phyloP scores from a whole-genome alignment of 2,113 vertebrate genomes.

The Numida meleagris region DNA sequence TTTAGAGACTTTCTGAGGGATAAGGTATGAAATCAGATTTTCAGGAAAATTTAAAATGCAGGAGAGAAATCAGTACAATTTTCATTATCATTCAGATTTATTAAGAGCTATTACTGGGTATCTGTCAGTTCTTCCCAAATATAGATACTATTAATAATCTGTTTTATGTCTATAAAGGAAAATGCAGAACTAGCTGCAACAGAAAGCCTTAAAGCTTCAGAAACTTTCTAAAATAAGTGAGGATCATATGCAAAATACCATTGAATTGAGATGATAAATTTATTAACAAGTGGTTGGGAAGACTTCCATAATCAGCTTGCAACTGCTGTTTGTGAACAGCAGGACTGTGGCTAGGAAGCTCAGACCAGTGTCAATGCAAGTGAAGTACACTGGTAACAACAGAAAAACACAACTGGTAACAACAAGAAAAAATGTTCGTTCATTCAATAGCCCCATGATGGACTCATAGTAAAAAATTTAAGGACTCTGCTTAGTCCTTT shows the following conservation, averaged over 20 bases:
- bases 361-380: background rate
- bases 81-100: slow-evolving; percentile 10
- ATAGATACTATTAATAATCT: background rate
- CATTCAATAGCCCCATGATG: background rate
- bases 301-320: background rate
- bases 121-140: background rate
- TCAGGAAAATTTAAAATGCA: slow-evolving; percentile 2
- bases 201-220: background rate
- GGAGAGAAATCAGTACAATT: background rate
- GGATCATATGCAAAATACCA: background rate
- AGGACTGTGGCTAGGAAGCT: background rate
- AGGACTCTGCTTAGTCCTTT: background rate
- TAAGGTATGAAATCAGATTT: background rate
- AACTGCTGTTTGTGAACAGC: background rate
- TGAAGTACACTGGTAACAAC: background rate
- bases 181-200: background rate
- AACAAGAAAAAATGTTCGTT: background rate
- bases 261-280: background rate
- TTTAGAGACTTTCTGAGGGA: background rate
- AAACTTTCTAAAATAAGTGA: background rate
- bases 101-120: slow-evolving; percentile 29
- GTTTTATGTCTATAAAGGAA: background rate
- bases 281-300: background rate
- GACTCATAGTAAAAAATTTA: background rate
- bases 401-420: no score